These are phyloP conservation scores for Aporrectodea caliginosa DNA, from an alignment of 1,140 invertebrate species.

Conservation along the genomic window DNA sequence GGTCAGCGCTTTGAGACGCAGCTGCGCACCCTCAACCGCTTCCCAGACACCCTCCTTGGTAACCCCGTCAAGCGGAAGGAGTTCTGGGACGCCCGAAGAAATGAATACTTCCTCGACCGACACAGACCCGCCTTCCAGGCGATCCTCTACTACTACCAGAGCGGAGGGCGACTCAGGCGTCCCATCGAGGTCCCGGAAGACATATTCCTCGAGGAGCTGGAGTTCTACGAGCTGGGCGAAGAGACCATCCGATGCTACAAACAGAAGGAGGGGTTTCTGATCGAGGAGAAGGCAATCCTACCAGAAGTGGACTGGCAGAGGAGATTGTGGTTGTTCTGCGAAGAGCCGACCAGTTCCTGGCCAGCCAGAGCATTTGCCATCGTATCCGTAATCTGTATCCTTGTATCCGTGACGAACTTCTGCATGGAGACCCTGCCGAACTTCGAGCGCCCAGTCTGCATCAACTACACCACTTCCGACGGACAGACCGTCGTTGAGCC, in stretches of 20 bases:
- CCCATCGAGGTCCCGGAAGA: conserved; percentile 93
- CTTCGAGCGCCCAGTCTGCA: conserved; percentile 37
- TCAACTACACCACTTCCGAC: too few species aligned
- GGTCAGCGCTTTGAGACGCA: conserved; percentile 98
- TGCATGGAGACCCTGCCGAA: conserved; percentile 55
- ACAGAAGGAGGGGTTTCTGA: conserved; percentile 49
- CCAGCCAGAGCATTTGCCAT: conserved; percentile 46
- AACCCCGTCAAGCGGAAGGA: conserved; percentile 75
- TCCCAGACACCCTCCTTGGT: conserved; percentile 91
- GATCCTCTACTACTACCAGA: conserved; percentile 99
- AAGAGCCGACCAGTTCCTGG: conserved; percentile 48
- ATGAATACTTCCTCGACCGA: conserved; percentile 99
- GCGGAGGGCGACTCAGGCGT: conserved; percentile 85
- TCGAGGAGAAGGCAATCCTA: conserved; percentile 41
- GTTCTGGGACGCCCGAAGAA: conserved; percentile 92
- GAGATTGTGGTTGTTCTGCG: conserved; percentile 51
- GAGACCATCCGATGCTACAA: conserved; percentile 48
- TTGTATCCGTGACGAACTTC: conserved; percentile 51
- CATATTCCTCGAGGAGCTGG: conserved; percentile 54
- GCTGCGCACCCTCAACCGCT: conserved; percentile 69
- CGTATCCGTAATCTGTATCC: conserved; percentile 48
- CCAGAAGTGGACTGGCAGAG: too few species aligned
- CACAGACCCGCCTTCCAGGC: conserved; percentile 83
- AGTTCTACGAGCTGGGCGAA: conserved; percentile 53
- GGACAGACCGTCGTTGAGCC: too few species aligned